phyloP scores from a whole-genome alignment of 1,140 invertebrate species.

The Cyclina sinensis region DNA sequence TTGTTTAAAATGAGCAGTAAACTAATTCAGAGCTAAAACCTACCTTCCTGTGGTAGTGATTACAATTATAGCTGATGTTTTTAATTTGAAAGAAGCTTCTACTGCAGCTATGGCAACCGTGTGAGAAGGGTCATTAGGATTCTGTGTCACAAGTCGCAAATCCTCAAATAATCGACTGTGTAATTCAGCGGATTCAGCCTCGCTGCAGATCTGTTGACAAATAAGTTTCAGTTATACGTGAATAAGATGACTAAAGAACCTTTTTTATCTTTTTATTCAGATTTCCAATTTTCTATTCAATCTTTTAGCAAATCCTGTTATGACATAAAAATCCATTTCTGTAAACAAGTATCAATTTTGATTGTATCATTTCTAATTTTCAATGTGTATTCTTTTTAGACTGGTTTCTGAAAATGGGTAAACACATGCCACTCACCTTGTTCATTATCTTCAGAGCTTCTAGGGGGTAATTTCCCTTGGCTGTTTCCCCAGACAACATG shows the following conservation, averaged over 20 bases:
- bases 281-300: no score
- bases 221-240: no score
- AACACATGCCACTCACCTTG: no score
- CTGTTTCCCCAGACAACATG: conserved; percentile 99
- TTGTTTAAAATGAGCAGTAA: no score
- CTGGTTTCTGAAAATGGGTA: no score
- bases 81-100: conserved; percentile 96
- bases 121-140: conserved; percentile 96
- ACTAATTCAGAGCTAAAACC: not conserved
- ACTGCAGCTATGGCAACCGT: conserved; percentile 98
- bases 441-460: conserved; percentile 96
- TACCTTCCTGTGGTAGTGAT: conserved; percentile 97
- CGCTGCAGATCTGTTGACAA: conserved; percentile 93
- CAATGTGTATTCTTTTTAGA: no score
- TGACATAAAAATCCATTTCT: no score
- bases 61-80: conserved; percentile 96
- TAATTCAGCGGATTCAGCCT: conserved; percentile 99
- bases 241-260: no score
- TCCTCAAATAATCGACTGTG: conserved; percentile 97
- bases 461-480: conserved; percentile 97
- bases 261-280: no score
- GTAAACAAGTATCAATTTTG: no score
- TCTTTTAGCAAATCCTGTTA: no score
- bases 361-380: no score
- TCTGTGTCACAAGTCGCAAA: conserved; percentile 90